Evolutionary conservation across 2,888 invertebrate genomes (phyloP).

Genomic region (Megastigmus dorsalis): DNA sequence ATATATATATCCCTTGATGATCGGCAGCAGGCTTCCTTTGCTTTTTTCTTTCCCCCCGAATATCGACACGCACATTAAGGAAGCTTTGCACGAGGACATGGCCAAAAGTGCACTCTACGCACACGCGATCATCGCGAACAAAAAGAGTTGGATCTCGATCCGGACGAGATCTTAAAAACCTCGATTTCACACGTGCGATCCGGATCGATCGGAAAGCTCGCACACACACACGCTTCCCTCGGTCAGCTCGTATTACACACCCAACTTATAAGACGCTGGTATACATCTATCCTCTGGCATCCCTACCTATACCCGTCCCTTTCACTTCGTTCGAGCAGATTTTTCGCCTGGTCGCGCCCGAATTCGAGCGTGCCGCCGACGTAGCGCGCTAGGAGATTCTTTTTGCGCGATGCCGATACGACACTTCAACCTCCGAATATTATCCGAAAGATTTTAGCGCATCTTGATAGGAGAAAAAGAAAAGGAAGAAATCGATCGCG

Average conservation of each 20-base stretch:
- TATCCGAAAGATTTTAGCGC: background rate
- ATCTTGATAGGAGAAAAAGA: too few species aligned
- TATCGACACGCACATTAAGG: slow-evolving; percentile 5
- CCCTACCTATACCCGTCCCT: slow-evolving; percentile 59
- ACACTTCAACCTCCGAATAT: slow-evolving; percentile 8
- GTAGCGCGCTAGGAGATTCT: too few species aligned
- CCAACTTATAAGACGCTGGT: background rate
- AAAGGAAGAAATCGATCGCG: too few species aligned
- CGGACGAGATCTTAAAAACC: slow-evolving; percentile 52
- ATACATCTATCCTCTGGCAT: background rate
- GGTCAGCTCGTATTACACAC: slow-evolving; percentile 44
- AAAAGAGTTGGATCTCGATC: background rate
- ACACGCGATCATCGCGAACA: background rate
- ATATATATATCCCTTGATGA: too few species aligned
- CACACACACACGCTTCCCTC: background rate
- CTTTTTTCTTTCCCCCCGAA: background rate
- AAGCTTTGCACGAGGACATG: background rate
- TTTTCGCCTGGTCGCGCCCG: slow-evolving; percentile 66
- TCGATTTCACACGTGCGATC: slow-evolving; percentile 62
- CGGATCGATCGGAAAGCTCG: slow-evolving; percentile 3
- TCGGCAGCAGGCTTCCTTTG: too few species aligned
- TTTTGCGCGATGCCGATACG: slow-evolving; percentile 17
- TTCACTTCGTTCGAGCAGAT: slow-evolving; percentile 69
- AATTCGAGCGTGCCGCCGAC: slow-evolving; percentile 63
- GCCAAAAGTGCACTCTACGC: slow-evolving; percentile 7